These are phyloP conservation scores for Myxocyprinus asiaticus DNA, from an alignment of 2,113 vertebrate species.

Conservation along the genomic window DNA sequence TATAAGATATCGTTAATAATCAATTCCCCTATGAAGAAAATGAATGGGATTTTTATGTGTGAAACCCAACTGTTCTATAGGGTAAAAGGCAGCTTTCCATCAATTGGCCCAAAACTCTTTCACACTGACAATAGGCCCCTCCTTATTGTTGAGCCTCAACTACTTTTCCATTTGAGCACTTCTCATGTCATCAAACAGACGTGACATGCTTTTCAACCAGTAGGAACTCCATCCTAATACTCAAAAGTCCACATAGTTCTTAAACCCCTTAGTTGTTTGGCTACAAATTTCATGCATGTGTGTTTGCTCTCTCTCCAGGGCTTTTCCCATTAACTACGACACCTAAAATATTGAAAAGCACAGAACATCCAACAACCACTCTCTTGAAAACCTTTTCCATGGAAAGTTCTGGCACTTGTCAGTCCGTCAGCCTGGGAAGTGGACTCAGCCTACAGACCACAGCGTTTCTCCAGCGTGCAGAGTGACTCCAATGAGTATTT, in stretches of 20 bases:
- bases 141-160: no score
- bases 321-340: conserved; percentile 69
- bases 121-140: no score
- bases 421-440: conserved; percentile 63
- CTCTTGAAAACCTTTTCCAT: conserved; percentile 69
- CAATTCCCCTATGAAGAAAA: no score
- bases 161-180: no score
- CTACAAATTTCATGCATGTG: not conserved
- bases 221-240: not conserved
- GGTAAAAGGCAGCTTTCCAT: no score
- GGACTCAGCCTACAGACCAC: conserved; percentile 63
- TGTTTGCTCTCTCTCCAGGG: conserved; percentile 46
- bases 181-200: no score
- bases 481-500: conserved; percentile 74
- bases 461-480: conserved; percentile 49
- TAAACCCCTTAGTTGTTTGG: conserved; percentile 26
- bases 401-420: conserved; percentile 74
- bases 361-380: conserved; percentile 64
- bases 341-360: conserved; percentile 60
- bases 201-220: no score
- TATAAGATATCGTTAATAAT: no score
- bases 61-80: no score
- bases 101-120: no score
- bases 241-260: conserved; percentile 16
- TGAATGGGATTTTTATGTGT: no score